phyloP scores from a whole-genome alignment of 2,888 invertebrate species.

The Hypomecis punctinalis region DNA sequence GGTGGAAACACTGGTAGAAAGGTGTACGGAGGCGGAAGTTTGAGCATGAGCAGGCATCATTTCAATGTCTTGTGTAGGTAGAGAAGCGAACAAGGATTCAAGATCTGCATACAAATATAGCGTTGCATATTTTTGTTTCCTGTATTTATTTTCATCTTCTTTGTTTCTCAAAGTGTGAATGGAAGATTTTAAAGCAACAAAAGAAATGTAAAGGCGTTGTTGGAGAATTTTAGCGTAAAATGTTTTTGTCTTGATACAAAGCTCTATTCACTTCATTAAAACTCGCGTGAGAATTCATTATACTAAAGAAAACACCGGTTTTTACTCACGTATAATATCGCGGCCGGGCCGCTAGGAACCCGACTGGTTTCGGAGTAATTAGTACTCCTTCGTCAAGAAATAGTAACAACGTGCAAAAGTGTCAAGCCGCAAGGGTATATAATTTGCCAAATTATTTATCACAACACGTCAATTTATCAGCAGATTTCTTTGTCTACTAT shows the following conservation, averaged over 20 bases:
- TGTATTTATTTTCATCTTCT: neutral
- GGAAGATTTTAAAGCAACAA: neutral
- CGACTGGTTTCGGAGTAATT: too few species aligned
- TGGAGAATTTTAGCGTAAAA: neutral
- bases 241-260: constrained; percentile 4
- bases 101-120: neutral
- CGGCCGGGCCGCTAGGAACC: too few species aligned
- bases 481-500: too few species aligned
- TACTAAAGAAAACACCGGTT: too few species aligned
- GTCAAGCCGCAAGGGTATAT: too few species aligned
- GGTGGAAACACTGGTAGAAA: neutral
- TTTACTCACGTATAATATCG: too few species aligned
- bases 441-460: too few species aligned
- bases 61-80: neutral
- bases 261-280: too few species aligned
- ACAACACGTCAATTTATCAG: neutral
- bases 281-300: too few species aligned
- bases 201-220: neutral
- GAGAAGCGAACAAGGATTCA: neutral
- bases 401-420: too few species aligned
- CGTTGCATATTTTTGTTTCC: neutral
- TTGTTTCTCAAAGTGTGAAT: neutral
- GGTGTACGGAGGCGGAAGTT: neutral
- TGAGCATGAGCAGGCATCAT: constrained; percentile 3
- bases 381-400: too few species aligned